phyloP scores from a whole-genome alignment of 2,113 vertebrate genomes.

The Phylloscopus trochilus region DNA sequence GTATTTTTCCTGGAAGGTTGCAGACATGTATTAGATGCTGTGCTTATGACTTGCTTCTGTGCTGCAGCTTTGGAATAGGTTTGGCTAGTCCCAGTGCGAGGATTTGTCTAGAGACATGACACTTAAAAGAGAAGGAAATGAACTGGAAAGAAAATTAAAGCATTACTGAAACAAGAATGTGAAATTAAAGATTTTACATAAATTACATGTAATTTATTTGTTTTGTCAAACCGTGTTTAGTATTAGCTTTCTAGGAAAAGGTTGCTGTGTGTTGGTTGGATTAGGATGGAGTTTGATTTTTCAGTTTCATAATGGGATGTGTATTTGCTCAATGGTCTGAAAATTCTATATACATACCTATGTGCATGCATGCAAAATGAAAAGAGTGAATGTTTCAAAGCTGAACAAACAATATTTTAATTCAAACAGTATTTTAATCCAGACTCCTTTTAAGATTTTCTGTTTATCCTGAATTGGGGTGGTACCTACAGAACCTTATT shows the following conservation, averaged over 20 bases:
- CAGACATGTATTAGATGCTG: not conserved
- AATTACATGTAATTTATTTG: not conserved
- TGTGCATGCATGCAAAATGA: not conserved
- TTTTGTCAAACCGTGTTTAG: not conserved
- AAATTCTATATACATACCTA: not conserved
- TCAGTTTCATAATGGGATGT: not conserved
- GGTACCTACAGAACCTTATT: not conserved
- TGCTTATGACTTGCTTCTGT: not conserved
- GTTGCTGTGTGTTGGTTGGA: not conserved
- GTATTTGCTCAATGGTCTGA: not conserved
- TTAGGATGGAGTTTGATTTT: not conserved
- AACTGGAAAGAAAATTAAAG: not conserved
- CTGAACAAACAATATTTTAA: not conserved
- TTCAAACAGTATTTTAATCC: not conserved
- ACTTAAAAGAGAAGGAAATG: not conserved
- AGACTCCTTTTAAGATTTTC: not conserved
- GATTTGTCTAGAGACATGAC: not conserved
- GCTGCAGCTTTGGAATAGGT: not conserved
- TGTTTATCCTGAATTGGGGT: not conserved
- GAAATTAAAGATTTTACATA: not conserved
- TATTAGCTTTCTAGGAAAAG: not conserved
- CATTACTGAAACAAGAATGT: not conserved
- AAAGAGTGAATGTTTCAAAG: not conserved
- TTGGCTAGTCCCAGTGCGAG: not conserved
- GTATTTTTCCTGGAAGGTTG: constrained; percentile 5